Conservation (phyloP, 2,888 invertebrate genomes). For the Agrochola macilenta region DNA sequence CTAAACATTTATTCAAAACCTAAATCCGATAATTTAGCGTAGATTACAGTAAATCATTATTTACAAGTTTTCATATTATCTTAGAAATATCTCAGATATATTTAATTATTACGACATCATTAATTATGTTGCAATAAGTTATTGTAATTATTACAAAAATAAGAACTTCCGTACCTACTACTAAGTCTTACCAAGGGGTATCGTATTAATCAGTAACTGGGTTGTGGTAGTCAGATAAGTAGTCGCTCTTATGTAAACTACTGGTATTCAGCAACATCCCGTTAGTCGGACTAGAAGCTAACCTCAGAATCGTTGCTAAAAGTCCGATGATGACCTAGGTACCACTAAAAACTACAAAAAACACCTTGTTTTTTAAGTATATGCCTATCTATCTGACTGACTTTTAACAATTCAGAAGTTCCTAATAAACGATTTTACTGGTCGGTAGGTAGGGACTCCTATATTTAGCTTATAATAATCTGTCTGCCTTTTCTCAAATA, state of each 20-base stretch:
- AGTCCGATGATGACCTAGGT: too few relatives aligned
- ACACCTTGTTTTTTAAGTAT: too few relatives aligned
- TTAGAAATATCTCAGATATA: background rate
- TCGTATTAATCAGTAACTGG: background rate
- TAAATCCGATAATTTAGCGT: conserved; percentile 13
- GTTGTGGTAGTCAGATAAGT: too few relatives aligned
- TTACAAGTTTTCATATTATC: background rate
- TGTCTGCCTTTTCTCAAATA: too few relatives aligned
- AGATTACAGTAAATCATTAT: conserved; percentile 20
- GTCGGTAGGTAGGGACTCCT: background rate
- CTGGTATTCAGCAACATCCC: too few relatives aligned
- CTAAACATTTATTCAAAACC: background rate
- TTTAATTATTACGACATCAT: conserved; percentile 11
- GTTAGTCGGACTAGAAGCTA: too few relatives aligned
- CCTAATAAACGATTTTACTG: too few relatives aligned
- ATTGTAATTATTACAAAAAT: background rate
- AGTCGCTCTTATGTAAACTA: too few relatives aligned
- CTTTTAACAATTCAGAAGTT: background rate
- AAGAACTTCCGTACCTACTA: background rate
- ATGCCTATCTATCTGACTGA: background rate
- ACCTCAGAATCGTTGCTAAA: too few relatives aligned
- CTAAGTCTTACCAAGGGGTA: background rate
- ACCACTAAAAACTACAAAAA: too few relatives aligned
- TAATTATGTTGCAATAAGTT: conserved; percentile 14
- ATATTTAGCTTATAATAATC: background rate